Percentiles rank a stretch among this genome's conserved stretches.
These are phyloP conservation scores for Autographa pulchrina DNA, from an alignment of 2,888 invertebrate genomes.

Conservation along the genomic window DNA sequence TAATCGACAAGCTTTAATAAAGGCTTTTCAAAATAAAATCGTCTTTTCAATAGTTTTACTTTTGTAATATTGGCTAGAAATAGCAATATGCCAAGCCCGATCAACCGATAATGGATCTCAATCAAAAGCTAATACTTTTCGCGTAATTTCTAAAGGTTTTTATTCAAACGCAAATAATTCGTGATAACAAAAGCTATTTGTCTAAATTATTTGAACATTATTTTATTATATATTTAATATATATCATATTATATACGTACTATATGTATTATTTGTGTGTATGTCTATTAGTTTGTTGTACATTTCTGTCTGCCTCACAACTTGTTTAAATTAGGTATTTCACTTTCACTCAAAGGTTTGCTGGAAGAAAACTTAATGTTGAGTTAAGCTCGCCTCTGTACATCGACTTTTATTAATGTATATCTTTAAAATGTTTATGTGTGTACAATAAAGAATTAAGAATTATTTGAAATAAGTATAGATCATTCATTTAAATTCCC, in stretches of 20 bases:
- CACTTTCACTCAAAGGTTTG: no score
- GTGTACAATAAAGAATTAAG: no score
- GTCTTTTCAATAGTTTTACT: constrained; percentile 7
- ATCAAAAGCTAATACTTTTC: constrained; percentile 28
- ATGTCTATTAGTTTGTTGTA: no score
- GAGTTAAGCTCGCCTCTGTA: no score
- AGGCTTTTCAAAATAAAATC: constrained; percentile 1
- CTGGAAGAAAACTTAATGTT: no score
- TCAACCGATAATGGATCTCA: constrained; percentile 35
- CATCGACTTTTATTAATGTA: no score
- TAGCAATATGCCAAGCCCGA: constrained; percentile 28
- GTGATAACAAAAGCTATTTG: constrained; percentile 33
- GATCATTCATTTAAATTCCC: not conserved
- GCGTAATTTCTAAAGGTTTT: constrained; percentile 39
- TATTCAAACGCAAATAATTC: constrained; percentile 31
- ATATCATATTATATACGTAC: no score
- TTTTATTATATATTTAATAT: no score
- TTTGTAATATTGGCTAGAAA: constrained; percentile 19
- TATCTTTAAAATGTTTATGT: no score
- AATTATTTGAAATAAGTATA: not conserved
- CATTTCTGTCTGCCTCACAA: no score
- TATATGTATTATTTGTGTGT: no score
- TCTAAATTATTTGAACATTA: constrained; percentile 29
- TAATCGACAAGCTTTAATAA: not conserved
- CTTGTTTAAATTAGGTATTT: no score